Conservation (phyloP, 2,113 vertebrate genomes). For the Chaetura pelagica region DNA sequence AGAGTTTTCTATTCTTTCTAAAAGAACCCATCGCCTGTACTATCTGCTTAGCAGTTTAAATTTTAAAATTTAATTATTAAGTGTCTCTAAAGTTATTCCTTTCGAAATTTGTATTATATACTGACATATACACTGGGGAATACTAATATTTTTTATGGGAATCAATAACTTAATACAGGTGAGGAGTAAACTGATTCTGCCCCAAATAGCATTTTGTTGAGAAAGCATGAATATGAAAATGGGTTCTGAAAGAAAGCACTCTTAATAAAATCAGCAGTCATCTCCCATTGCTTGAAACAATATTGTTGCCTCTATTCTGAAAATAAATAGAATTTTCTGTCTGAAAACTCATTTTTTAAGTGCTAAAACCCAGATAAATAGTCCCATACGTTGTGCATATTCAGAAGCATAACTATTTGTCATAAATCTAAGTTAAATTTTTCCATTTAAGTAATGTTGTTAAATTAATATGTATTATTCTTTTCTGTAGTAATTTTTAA, state of each 20-base stretch:
- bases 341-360: background rate
- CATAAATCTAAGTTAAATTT: background rate
- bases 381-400: background rate
- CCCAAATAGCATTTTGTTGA: constrained; percentile 14
- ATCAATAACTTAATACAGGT: background rate
- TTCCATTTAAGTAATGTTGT: background rate
- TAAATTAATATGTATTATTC: background rate
- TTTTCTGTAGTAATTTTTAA: background rate
- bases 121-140: background rate
- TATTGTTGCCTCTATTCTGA: background rate
- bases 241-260: constrained; percentile 18
- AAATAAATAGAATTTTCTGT: background rate
- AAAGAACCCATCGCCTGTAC: background rate
- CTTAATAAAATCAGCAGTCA: background rate
- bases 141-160: background rate
- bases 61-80: background rate
- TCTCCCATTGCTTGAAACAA: background rate
- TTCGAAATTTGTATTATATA: background rate
- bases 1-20: background rate
- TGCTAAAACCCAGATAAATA: background rate
- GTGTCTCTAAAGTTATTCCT: background rate
- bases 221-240: constrained; percentile 16
- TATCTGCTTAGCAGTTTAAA: background rate
- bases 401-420: background rate
- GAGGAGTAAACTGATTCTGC: constrained; percentile 25